A percentile compares a stretch with the other conserved stretches of the same genome.
Evolutionary conservation across 2,797 vertebrate species (phyloP).

Genomic region (Tarsius wallacei): DNA sequence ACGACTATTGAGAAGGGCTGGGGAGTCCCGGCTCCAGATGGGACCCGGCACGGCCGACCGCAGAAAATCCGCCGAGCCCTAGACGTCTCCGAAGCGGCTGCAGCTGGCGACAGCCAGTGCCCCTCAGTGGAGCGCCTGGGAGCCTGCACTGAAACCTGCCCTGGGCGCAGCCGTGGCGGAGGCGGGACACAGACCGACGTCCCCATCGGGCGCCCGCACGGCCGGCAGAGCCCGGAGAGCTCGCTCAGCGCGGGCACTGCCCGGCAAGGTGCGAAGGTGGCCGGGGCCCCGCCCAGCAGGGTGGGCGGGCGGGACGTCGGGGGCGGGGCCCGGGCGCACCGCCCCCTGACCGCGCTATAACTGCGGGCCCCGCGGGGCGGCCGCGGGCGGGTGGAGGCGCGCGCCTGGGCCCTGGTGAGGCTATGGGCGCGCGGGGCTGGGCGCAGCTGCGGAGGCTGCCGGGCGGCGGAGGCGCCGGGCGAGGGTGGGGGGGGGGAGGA

Average conservation of each 20-base stretch:
- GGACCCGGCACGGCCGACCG: background rate
- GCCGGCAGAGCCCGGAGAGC: rapidly evolving
- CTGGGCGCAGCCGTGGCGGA: background rate
- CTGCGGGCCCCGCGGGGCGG: rapidly evolving
- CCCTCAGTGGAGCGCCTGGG: background rate
- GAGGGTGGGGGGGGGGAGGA: background rate
- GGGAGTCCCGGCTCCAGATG: background rate
- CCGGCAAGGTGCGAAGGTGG: background rate
- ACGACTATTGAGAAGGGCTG: background rate
- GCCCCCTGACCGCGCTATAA: slow-evolving; percentile 71
- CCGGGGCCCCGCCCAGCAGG: background rate
- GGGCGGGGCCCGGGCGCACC: background rate
- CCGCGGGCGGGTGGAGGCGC: background rate
- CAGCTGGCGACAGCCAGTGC: background rate
- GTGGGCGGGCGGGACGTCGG: background rate
- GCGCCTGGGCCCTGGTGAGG: slow-evolving; percentile 59
- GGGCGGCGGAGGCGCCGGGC: background rate
- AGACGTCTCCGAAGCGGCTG: background rate
- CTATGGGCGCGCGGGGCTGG: rapidly evolving
- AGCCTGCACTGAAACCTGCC: background rate
- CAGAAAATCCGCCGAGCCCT: background rate
- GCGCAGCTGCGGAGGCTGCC: slow-evolving; percentile 46
- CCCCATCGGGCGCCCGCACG: background rate
- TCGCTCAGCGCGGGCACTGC: rapidly evolving
- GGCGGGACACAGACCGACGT: background rate